Evolutionary conservation across 2,113 vertebrate genomes (phyloP), one percentile per base, ranked within the genome.

Genomic region (Lepus americanus): DNA sequence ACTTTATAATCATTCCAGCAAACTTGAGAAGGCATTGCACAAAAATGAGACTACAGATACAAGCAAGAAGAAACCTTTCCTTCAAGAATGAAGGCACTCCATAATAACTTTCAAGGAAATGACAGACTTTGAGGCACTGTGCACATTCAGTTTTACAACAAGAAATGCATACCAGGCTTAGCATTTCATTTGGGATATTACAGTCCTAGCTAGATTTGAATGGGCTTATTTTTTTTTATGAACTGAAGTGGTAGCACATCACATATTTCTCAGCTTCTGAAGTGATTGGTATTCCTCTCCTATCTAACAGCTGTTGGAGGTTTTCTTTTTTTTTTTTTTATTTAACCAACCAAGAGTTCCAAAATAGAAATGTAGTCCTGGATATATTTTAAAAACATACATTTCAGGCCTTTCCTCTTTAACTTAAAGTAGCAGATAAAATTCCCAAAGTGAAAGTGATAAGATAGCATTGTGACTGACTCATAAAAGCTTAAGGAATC

Each of bases 321-420:
- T 29, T 84, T 59, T 94, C 96, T 96, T 96, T 93, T 96, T 59
- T 59, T 20, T 16, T 59, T 59, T 97, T 96, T 97, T 93, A 96
- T 95, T 95, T 95, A 96, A 95, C 89, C 66, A 93, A 83, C 39
- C 39, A 89, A 97, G 94, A 89, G 88, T 95, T 77, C 85, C 94
- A 94, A 89, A 95, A 94, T 82, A 92, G 95, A 96, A 95, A 77
- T 93, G 80, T 95, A 93, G 96, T 89, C 93, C 84, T 97, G 90
- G 74, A 89, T 96, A 27, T 95, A 94, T 94, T 97, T 97, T 89
- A 91, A 96, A 97, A 97, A 95, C 91, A 94, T 74, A 79, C 82
- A 95, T 96, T 97, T 96, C 78, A 92, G 86, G 55, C 44, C 64
- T 95, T 95, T 94, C 92, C 61, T 90, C 53, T 89, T 95, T 92